Percentiles rank a stretch among this genome's conserved stretches.
Evolutionary conservation across 1,140 invertebrate genomes (phyloP).

Genomic region (Zophobas morio): DNA sequence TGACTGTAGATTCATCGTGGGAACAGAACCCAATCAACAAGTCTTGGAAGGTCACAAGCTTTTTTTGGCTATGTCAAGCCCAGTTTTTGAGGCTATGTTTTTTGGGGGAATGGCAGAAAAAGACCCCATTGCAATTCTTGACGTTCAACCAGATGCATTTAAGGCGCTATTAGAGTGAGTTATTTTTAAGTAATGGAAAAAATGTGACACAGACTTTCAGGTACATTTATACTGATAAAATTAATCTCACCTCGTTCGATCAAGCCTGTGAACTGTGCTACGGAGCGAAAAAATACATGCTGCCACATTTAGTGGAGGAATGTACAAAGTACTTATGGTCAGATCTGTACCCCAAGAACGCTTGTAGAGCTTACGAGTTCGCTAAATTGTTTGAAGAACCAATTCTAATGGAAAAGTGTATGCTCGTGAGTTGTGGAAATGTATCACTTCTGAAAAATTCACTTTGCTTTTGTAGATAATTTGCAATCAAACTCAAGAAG

Average conservation of each 20-base stretch:
- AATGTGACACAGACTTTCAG: constrained; percentile 68
- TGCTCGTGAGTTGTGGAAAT: constrained; percentile 71
- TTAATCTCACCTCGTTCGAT: constrained; percentile 84
- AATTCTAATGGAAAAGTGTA: constrained; percentile 83
- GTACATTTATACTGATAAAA: constrained; percentile 87
- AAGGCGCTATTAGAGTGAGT: constrained; percentile 79
- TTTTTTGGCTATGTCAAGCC: constrained; percentile 86
- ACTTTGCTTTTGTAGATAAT: constrained; percentile 73
- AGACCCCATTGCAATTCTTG: constrained; percentile 82
- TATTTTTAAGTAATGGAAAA: constrained; percentile 47
- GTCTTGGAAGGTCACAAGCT: constrained; percentile 84
- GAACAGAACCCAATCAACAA: constrained; percentile 81
- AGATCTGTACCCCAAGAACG: constrained; percentile 84
- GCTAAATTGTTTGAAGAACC: constrained; percentile 87
- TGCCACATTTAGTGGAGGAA: constrained; percentile 84
- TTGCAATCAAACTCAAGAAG: constrained; percentile 81
- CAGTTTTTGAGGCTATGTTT: constrained; percentile 88
- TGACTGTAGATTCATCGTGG: constrained; percentile 87
- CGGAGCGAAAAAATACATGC: constrained; percentile 90
- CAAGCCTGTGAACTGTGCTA: constrained; percentile 89
- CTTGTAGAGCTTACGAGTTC: constrained; percentile 88
- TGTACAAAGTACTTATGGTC: constrained; percentile 87
- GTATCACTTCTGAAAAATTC: background rate
- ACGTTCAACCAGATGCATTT: constrained; percentile 89
- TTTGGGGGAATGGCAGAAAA: constrained; percentile 81